Evolutionary conservation across 2,113 vertebrate species (phyloP).

Genomic region (Caretta caretta): DNA sequence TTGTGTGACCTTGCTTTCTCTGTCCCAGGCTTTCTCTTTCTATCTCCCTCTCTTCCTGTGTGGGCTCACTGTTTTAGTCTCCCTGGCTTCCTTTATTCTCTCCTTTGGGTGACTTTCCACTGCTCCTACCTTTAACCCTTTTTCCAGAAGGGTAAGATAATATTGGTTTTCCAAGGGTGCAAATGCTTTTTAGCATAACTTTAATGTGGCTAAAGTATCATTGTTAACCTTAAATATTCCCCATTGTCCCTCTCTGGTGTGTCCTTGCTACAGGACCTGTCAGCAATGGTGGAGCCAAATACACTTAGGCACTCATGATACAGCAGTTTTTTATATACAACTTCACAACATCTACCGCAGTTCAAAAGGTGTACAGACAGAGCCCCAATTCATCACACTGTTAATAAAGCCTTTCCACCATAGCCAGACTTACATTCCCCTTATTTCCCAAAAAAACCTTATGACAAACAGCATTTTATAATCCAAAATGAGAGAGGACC

Average conservation of each 20-base stretch:
- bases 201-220: too few relatives aligned
- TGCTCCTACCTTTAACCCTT: not conserved
- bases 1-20: not conserved
- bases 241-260: too few relatives aligned
- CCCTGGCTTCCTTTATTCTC: not conserved
- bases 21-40: not conserved
- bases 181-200: too few relatives aligned
- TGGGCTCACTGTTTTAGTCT: not conserved
- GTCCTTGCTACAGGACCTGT: too few relatives aligned
- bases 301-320: too few relatives aligned
- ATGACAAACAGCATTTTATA: not conserved
- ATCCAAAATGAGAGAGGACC: not conserved
- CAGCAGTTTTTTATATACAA: too few relatives aligned
- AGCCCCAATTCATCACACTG: not conserved
- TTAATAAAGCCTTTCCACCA: not conserved
- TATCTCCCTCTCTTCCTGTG: not conserved
- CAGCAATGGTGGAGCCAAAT: too few relatives aligned
- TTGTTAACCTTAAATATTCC: too few relatives aligned
- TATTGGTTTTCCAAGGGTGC: too few relatives aligned
- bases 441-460: not conserved
- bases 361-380: not conserved
- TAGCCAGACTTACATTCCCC: not conserved
- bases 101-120: too few relatives aligned
- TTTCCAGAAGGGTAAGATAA: too few relatives aligned
- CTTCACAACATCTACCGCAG: too few relatives aligned